Conservation (phyloP, 2,888 invertebrate genomes). For the Rotaria socialis region DNA sequence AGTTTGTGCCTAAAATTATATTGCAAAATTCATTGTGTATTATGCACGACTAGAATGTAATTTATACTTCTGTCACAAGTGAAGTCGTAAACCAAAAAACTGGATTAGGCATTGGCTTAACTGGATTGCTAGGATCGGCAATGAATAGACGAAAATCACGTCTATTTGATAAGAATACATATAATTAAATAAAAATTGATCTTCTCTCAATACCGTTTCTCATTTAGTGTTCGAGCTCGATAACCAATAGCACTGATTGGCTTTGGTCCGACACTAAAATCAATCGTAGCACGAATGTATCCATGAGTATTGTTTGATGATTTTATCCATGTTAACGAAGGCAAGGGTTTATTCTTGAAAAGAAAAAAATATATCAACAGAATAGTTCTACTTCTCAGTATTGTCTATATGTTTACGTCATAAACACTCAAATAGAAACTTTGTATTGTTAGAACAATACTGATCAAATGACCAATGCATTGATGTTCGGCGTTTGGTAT, state of each 20-base stretch:
- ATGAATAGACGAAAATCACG: conserved; percentile 51
- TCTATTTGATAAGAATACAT: conserved; percentile 47
- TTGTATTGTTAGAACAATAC: conserved; percentile 38
- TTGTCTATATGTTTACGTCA: conserved; percentile 3
- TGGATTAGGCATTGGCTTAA: conserved; percentile 50
- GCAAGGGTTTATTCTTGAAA: conserved; percentile 38
- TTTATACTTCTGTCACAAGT: not conserved
- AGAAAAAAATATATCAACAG: not conserved
- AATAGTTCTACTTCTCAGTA: no score
- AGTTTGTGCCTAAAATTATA: not conserved
- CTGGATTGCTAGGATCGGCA: conserved; percentile 50
- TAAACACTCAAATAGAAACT: conserved; percentile 43
- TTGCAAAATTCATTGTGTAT: not conserved
- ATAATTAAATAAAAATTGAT: conserved; percentile 28
- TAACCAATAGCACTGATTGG: conserved; percentile 41
- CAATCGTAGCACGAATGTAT: conserved; percentile 30
- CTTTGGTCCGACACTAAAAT: conserved; percentile 29
- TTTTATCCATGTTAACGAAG: conserved; percentile 37
- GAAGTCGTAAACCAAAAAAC: conserved; percentile 50
- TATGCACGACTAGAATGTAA: no score
- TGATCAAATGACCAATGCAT: conserved; percentile 44
- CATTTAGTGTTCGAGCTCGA: conserved; percentile 41
- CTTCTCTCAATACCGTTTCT: conserved; percentile 20
- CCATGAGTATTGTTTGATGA: conserved; percentile 44
- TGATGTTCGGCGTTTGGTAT: conserved; percentile 44